These are phyloP conservation scores for Hippocampus comes DNA, from an alignment of 2,113 vertebrate genomes.

Conservation along the genomic window DNA sequence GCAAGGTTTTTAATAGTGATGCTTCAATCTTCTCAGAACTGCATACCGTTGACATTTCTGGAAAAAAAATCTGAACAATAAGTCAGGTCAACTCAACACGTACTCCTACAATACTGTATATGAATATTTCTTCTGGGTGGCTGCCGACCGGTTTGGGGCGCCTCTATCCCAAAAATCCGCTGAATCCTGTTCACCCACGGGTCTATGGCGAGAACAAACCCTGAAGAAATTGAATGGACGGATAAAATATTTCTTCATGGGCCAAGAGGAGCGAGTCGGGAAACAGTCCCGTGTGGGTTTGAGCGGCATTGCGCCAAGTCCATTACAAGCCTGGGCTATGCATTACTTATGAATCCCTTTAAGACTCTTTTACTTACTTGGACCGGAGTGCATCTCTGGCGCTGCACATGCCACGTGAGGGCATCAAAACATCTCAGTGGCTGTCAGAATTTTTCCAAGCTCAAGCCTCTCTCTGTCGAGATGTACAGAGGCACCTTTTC, in stretches of 20 bases:
- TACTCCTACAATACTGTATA: too few species aligned
- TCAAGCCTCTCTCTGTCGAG: constrained; percentile 21
- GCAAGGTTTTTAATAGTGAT: too few species aligned
- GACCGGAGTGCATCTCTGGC: neutral
- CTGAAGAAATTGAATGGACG: neutral
- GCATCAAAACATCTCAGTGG: constrained; percentile 16
- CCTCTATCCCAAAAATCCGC: too few species aligned
- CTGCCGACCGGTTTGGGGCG: too few species aligned
- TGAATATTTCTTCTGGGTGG: too few species aligned
- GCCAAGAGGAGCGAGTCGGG: neutral
- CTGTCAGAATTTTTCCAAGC: constrained; percentile 30
- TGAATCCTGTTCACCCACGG: too few species aligned
- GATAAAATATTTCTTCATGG: neutral
- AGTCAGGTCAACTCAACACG: too few species aligned
- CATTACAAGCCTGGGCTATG: constrained; percentile 3
- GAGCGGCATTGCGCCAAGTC: constrained; percentile 16
- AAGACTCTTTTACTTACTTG: neutral
- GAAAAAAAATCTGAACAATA: too few species aligned
- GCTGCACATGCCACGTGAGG: neutral
- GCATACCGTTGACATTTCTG: too few species aligned
- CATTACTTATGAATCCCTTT: constrained; percentile 4
- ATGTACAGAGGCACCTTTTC: constrained; percentile 20
- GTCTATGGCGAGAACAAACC: too few species aligned
- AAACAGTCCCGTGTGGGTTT: constrained; percentile 6
- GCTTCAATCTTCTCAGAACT: too few species aligned